Evolutionary conservation across 2,797 vertebrate genomes (phyloP), one percentile per base, ranked within the genome.

Genomic region (Rallus crepitans): DNA sequence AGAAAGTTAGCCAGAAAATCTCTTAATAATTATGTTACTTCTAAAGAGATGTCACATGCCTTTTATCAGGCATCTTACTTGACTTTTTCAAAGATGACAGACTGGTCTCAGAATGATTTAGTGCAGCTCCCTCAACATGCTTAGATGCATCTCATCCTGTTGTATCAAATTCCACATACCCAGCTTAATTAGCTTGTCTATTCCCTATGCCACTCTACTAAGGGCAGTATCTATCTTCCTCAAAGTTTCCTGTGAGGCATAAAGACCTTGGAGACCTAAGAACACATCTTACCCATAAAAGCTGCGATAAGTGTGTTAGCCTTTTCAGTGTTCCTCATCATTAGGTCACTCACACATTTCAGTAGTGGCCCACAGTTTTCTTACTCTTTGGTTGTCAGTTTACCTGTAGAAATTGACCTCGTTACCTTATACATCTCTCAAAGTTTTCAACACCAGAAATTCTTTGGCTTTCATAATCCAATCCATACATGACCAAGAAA

Each of bases 401-500:
- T 31, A 42, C 1, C 12, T 33, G 9, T 28, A 61, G 19, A 79
- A 71, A 77, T 10, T 1, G 6, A 8, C 7, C 7, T 50, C 4
- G 1, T 12, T 66, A 12, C 4, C 12, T 83, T 86, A 77, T 14
- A 30, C 6, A 4, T 21, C 1, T 37, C 19, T 56, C 23, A 61
- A 39, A 87, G 27, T 7, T 60, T 50, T 52, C 8, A 48, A 4
- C 17, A 59, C 37, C 10, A 63, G 5, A 1, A 61, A 21, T 3
- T 40, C 1, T 66, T 66, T 42, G 4, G 18, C 7, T 37, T 52
- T 80, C 17, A 17, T 39, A 68, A 61, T 39, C 21, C 8, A 39
- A 15, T 15, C 8, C 4, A 45, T 24, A 60, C 12, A 17, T 1
- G 0, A 2, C 0, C 1, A 76, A 47, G 9, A 60, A 82, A 76